Evolutionary conservation across 2,113 vertebrate species (phyloP).

Genomic region (Rhizomys pruinosus): DNA sequence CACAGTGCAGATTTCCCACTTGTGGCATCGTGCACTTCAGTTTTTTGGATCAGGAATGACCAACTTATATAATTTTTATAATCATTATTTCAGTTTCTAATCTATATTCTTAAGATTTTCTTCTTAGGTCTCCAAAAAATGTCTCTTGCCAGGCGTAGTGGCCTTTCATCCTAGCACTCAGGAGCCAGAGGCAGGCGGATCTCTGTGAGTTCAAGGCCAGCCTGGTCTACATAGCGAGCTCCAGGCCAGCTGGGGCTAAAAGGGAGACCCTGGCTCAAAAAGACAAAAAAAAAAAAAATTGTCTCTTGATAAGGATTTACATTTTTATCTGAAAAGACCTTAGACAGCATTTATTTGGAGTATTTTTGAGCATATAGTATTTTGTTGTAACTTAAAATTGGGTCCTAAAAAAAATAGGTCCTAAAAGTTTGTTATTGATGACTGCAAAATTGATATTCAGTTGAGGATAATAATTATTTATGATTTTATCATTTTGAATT

Average conservation of each 20-base stretch:
- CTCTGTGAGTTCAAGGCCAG: too few species aligned
- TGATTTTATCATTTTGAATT: conserved; percentile 14
- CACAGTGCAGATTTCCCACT: background rate
- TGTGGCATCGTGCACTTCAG: background rate
- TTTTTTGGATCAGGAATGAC: background rate
- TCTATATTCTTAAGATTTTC: background rate
- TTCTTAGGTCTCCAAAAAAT: background rate
- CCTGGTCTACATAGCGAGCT: too few species aligned
- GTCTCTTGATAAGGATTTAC: conserved; percentile 22
- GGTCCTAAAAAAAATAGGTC: background rate
- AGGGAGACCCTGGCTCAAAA: too few species aligned
- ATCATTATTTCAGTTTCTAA: background rate
- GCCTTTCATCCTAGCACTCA: too few species aligned
- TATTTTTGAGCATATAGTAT: background rate
- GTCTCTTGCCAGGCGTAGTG: too few species aligned
- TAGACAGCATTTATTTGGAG: background rate
- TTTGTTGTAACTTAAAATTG: background rate
- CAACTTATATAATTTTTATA: background rate
- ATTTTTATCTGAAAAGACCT: background rate
- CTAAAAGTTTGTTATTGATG: conserved; percentile 27
- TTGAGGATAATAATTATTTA: conserved; percentile 21
- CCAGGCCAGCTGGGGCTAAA: too few species aligned
- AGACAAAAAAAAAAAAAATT: too few species aligned
- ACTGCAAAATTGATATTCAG: conserved; percentile 9
- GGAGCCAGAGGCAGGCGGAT: too few species aligned